A percentile compares a stretch with the other conserved stretches of the same genome.
These are phyloP conservation scores for Notodonta dromedarius DNA, from an alignment of 2,888 invertebrate species.

Conservation along the genomic window DNA sequence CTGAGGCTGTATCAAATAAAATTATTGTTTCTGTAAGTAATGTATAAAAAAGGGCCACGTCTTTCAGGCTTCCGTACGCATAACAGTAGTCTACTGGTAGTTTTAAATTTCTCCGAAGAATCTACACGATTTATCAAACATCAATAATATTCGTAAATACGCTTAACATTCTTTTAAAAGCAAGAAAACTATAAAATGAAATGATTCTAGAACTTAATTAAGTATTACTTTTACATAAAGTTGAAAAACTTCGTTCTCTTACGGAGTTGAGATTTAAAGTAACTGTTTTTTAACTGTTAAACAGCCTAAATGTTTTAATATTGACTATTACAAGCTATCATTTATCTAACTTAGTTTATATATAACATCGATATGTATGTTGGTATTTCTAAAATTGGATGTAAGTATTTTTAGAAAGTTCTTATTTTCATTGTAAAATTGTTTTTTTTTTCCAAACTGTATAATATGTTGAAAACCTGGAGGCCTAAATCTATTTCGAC, in stretches of 20 bases:
- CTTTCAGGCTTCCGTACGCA: not conserved
- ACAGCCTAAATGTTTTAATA: slow-evolving; percentile 76
- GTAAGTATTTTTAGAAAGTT: slow-evolving; percentile 48
- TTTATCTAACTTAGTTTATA: slow-evolving; percentile 70
- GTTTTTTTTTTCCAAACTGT: slow-evolving; percentile 56
- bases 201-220: slow-evolving; percentile 41
- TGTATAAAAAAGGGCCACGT: too few species aligned
- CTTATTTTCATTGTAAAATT: slow-evolving; percentile 53
- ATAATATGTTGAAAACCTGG: slow-evolving; percentile 43
- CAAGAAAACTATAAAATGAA: slow-evolving; percentile 58
- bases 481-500: slow-evolving; percentile 65
- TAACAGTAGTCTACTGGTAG: not conserved
- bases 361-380: slow-evolving; percentile 84
- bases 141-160: slow-evolving; percentile 58
- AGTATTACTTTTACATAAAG: slow-evolving; percentile 19
- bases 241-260: slow-evolving; percentile 36
- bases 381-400: slow-evolving; percentile 77
- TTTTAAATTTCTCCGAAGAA: slow-evolving; percentile 27
- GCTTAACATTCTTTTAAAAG: slow-evolving; percentile 62
- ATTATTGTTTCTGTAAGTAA: too few species aligned
- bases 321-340: slow-evolving; percentile 76
- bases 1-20: too few species aligned
- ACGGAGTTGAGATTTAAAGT: slow-evolving; percentile 43
- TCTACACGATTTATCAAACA: slow-evolving; percentile 44
- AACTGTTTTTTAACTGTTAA: slow-evolving; percentile 65